A percentile compares a stretch with the other conserved stretches of the same genome.
These are phyloP conservation scores for Oryctes rhinoceros DNA, from an alignment of 1,140 invertebrate species.

Conservation along the genomic window DNA sequence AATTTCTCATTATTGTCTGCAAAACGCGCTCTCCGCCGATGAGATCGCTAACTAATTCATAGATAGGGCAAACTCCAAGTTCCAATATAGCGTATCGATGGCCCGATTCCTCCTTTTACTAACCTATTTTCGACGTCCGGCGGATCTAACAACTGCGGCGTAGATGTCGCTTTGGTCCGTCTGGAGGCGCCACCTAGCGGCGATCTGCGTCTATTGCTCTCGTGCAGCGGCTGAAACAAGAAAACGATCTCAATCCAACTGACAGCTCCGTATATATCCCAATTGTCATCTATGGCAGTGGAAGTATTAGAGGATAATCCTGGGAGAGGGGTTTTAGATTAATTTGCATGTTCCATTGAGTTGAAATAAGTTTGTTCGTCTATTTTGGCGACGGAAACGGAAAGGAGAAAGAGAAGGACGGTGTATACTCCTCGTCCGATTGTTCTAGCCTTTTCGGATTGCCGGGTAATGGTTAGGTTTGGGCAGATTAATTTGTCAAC, in stretches of 20 bases:
- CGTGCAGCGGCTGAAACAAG: constrained; percentile 55
- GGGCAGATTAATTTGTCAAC: constrained; percentile 5
- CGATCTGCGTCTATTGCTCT: constrained; percentile 58
- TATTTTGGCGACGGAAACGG: not conserved
- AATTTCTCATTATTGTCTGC: not conserved
- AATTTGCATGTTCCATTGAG: not conserved
- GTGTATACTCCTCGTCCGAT: not conserved
- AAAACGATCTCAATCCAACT: constrained; percentile 26
- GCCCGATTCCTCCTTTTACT: constrained; percentile 5
- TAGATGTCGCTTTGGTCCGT: constrained; percentile 66
- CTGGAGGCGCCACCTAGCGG: constrained; percentile 61
- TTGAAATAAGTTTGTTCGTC: not conserved
- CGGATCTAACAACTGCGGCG: constrained; percentile 63
- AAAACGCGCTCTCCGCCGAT: not conserved
- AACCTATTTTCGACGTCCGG: constrained; percentile 53
- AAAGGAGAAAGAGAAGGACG: not conserved
- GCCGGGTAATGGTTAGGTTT: not conserved
- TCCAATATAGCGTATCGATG: not conserved
- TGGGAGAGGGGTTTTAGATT: constrained; percentile 3
- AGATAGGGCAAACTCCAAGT: not conserved
- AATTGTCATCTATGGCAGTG: not conserved
- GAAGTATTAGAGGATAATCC: not conserved
- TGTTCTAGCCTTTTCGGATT: not conserved
- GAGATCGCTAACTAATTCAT: not conserved
- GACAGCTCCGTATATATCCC: not conserved